Evolutionary conservation across 2,888 invertebrate species (phyloP).

Genomic region (Sminthurides aquaticus): DNA sequence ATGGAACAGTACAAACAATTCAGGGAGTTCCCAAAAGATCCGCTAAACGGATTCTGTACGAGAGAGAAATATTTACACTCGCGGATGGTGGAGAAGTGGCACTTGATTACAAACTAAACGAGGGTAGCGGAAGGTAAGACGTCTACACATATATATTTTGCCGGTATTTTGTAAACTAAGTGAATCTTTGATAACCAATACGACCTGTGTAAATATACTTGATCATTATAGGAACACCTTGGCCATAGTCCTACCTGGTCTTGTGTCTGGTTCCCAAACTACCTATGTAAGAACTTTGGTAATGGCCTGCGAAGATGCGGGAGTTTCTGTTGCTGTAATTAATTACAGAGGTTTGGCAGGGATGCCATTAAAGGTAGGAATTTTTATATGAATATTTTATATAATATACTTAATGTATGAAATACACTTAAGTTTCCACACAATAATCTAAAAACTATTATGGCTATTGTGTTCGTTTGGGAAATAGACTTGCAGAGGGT

Average conservation of each 20-base stretch:
- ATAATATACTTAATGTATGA: no score
- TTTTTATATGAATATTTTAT: no score
- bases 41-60: constrained; percentile 18
- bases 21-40: constrained; percentile 23
- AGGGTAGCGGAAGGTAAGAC: no score
- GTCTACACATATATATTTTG: no score
- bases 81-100: constrained; percentile 34
- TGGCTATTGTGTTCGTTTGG: no score
- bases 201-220: no score
- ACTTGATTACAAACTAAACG: constrained; percentile 27
- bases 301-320: constrained; percentile 53
- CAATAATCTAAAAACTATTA: no score
- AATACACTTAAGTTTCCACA: no score
- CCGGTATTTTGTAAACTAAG: no score
- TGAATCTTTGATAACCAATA: no score
- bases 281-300: constrained; percentile 72
- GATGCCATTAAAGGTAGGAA: constrained; percentile 57
- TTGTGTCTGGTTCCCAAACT: constrained; percentile 68
- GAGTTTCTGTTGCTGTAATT: constrained; percentile 64
- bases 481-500: constrained; percentile 68
- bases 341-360: constrained; percentile 73
- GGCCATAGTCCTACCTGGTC: constrained; percentile 66
- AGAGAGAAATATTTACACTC: constrained; percentile 29
- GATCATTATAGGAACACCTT: no score
- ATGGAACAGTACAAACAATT: constrained; percentile 28